These are phyloP conservation scores for Mizuhopecten yessoensis DNA, from an alignment of 1,140 invertebrate species.

Conservation along the genomic window DNA sequence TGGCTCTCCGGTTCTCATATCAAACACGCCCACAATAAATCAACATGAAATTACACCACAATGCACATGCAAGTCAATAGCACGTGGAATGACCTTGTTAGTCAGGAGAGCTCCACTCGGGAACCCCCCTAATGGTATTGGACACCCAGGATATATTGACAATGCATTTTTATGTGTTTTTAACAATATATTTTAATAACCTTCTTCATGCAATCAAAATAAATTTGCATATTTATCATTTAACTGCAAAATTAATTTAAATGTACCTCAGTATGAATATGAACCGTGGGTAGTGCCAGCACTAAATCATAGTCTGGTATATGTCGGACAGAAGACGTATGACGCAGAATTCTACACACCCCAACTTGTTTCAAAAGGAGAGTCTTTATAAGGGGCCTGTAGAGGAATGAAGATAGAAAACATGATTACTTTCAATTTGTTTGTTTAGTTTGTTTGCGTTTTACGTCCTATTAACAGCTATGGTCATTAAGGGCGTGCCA, in stretches of 20 bases:
- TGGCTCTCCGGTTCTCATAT: background rate
- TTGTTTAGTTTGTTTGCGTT: too few relatives aligned
- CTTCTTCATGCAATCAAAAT: background rate
- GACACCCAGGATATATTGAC: background rate
- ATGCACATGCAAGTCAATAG: background rate
- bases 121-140: background rate
- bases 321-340: too few relatives aligned
- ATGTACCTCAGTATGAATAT: background rate
- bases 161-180: background rate
- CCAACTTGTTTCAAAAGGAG: too few relatives aligned
- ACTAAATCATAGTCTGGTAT: background rate
- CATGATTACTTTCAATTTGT: too few relatives aligned
- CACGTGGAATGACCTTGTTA: background rate
- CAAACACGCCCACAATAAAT: background rate
- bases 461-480: too few relatives aligned
- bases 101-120: background rate
- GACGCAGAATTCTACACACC: too few relatives aligned
- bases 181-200: background rate
- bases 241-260: background rate
- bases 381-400: too few relatives aligned
- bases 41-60: background rate
- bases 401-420: too few relatives aligned
- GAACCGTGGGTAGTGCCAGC: background rate
- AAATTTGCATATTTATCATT: constrained; percentile 5
- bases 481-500: too few relatives aligned